Base-by-base conservation (phyloP, 2,797 vertebrate species). In the Enteromius unitaeniatus region DNA sequence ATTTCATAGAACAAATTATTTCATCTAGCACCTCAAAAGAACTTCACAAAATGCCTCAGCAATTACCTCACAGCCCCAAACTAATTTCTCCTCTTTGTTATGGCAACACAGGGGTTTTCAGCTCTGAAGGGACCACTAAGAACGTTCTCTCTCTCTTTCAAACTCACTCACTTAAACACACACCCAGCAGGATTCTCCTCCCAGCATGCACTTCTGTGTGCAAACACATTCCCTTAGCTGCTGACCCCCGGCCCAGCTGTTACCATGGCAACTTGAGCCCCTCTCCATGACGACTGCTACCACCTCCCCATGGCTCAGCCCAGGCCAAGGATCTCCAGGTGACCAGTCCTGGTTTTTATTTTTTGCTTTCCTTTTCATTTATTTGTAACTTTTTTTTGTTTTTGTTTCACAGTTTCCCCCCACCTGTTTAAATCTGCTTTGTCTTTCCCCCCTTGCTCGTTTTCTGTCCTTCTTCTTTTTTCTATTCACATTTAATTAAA, bases 161-260 rank as follows among this genome's bases (percentile, higher is more conserved):
- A 55, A 67, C 78, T 73, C 78, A 21, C 78, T 81, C 79, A 82
- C 68, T 82, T 84, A 69, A 64, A 86, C 84, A 87, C 75, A 84
- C 79, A 84, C 85, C 90, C 94, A 94, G 92, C 89, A 89, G 89
- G 82, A 86, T 88, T 92, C 90, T 94, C 93, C 90, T 90, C 91
- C 93, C 92, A 92, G 91, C 89, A 86, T 88, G 88, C 89, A 90
- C 88, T 86, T 81, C 87, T 62, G 86, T 89, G 90, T 88, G 92
- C 92, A 93, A 92, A 92, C 93, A 93, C 94, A 95, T 95, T 95
- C 93, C 93, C 92, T 89, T 89, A 94, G 93, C 94, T 79, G 76
- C 91, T 95, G 94, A 95, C 94, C 94, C 90, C 79, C 92, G 91
- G 93, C 94, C 94, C 91, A 90, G 92, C 91, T 91, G 95, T 95